phyloP scores from a whole-genome alignment of 2,888 invertebrate species.

The Amiota communis region DNA sequence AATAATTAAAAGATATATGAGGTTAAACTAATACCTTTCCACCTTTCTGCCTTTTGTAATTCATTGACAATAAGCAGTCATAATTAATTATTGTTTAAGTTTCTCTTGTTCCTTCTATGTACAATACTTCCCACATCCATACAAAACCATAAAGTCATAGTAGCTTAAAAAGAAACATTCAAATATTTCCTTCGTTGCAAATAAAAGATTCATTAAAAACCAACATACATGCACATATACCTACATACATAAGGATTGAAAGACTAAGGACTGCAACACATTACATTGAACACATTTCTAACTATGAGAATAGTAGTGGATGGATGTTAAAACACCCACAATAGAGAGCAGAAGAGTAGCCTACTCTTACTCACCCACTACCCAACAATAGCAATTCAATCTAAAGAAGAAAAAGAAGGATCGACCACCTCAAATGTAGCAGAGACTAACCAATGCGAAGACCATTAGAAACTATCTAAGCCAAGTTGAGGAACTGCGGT shows the following conservation, averaged over 20 bases:
- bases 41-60: too few relatives aligned
- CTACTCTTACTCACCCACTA: neutral
- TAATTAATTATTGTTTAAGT: too few relatives aligned
- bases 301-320: too few relatives aligned
- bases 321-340: conserved; percentile 53
- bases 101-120: too few relatives aligned
- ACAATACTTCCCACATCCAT: too few relatives aligned
- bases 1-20: too few relatives aligned
- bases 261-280: too few relatives aligned
- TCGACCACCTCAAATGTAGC: neutral
- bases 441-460: conserved; percentile 32
- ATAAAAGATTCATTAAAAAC: conserved; percentile 66
- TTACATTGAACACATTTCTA: too few relatives aligned
- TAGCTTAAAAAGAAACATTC: conserved; percentile 46
- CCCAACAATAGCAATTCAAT: neutral
- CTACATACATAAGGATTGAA: neutral
- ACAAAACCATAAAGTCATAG: too few relatives aligned
- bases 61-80: too few relatives aligned
- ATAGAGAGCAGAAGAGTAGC: conserved; percentile 35
- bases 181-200: conserved; percentile 61
- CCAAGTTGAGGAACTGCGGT: conserved; percentile 64
- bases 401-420: too few relatives aligned
- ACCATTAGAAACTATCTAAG: conserved; percentile 64
- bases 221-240: conserved; percentile 47
- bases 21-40: too few relatives aligned